These are phyloP conservation scores for Boulengeromyrus knoepffleri DNA, from an alignment of 2,113 vertebrate species.

Conservation along the genomic window DNA sequence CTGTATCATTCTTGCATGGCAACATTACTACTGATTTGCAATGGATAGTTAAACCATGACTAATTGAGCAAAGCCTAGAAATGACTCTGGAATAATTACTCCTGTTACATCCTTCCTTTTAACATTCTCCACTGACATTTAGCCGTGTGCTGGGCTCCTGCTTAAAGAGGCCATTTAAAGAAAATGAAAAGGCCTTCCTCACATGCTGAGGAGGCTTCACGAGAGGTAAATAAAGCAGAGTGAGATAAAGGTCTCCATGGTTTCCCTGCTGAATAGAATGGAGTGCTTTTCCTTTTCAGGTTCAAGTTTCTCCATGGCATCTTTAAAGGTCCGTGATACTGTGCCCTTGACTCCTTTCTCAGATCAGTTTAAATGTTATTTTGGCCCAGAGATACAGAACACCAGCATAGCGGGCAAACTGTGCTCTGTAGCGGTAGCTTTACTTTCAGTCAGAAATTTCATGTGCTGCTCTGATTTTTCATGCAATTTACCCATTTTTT, in stretches of 20 bases:
- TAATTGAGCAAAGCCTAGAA: neutral
- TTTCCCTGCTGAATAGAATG: neutral
- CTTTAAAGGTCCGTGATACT: neutral
- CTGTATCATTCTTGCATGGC: neutral
- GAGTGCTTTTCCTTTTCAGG: neutral
- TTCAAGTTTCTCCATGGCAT: neutral
- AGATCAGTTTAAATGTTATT: neutral
- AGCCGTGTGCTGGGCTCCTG: neutral
- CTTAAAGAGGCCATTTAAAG: neutral
- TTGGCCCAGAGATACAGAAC: neutral
- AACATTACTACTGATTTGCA: neutral
- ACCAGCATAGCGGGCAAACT: neutral
- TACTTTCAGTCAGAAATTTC: neutral
- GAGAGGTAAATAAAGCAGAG: neutral
- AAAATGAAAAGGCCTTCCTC: neutral
- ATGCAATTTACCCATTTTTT: neutral
- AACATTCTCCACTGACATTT: neutral
- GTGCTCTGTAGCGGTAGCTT: neutral
- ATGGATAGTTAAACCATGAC: neutral
- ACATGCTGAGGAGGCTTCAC: neutral
- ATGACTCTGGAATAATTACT: neutral
- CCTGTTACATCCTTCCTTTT: neutral
- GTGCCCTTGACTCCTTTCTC: neutral
- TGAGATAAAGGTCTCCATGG: neutral
- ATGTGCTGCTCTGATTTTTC: neutral